Evolutionary conservation across 2,113 vertebrate species (phyloP).

Genomic region (Crotophaga sulcirostris): DNA sequence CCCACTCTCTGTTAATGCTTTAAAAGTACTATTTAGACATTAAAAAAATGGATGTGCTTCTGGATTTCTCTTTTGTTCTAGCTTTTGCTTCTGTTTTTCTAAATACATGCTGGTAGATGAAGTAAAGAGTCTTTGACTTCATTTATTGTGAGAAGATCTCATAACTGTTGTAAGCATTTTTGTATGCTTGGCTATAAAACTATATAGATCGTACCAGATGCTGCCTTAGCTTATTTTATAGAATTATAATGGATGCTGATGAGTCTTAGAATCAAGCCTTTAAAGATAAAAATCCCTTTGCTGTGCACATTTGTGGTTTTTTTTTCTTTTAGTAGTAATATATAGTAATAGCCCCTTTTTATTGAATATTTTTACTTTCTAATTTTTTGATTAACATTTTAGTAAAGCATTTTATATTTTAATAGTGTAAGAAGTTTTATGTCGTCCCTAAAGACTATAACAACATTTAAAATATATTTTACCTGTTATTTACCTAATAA

Average conservation of each 20-base stretch:
- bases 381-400: background rate
- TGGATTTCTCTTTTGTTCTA: background rate
- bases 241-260: slow-evolving; percentile 43
- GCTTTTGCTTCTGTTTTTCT: slow-evolving; percentile 25
- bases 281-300: slow-evolving; percentile 19
- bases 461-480: background rate
- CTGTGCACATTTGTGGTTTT: background rate
- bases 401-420: background rate
- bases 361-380: background rate
- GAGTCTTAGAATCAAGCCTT: background rate
- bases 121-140: background rate
- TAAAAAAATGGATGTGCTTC: background rate
- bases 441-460: background rate
- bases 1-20: background rate
- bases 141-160: background rate
- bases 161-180: slow-evolving; percentile 4
- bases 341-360: background rate
- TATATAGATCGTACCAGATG: slow-evolving; percentile 33
- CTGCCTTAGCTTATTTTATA: slow-evolving; percentile 38
- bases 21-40: slow-evolving; percentile 23
- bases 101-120: background rate
- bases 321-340: background rate
- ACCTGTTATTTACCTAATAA: background rate
- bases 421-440: background rate
- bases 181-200: slow-evolving; percentile 37